Evolutionary conservation across 2,888 invertebrate genomes (phyloP).

Genomic region (Oligia latruncula): DNA sequence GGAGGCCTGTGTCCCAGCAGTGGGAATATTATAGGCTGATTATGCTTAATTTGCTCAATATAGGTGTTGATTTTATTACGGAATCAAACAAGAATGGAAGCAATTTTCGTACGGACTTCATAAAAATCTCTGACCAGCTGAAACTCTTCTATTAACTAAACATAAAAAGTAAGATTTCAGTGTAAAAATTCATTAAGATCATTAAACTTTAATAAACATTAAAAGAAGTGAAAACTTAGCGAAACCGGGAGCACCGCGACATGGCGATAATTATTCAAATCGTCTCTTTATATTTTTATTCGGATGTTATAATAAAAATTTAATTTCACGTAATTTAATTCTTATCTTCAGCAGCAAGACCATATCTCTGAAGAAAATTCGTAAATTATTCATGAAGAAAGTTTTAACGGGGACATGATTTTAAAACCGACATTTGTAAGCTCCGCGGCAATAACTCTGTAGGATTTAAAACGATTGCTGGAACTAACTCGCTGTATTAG

Average conservation of each 20-base stretch:
- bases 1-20: background rate
- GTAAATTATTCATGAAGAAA: slow-evolving; percentile 90
- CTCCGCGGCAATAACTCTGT: slow-evolving; percentile 79
- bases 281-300: slow-evolving; percentile 84
- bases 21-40: background rate
- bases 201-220: slow-evolving; percentile 61
- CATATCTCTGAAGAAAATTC: slow-evolving; percentile 88
- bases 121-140: background rate
- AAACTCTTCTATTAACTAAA: slow-evolving; percentile 1
- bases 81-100: background rate
- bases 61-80: background rate
- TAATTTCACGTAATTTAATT: slow-evolving; percentile 88
- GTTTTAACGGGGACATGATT: slow-evolving; percentile 89
- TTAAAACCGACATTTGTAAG: slow-evolving; percentile 89
- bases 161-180: slow-evolving; percentile 23
- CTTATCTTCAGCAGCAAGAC: slow-evolving; percentile 87
- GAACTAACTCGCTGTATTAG: slow-evolving; percentile 58
- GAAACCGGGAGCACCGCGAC: slow-evolving; percentile 65
- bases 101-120: background rate
- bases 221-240: slow-evolving; percentile 74
- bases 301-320: slow-evolving; percentile 85
- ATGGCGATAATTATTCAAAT: slow-evolving; percentile 86
- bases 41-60: background rate
- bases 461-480: slow-evolving; percentile 70
- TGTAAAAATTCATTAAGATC: slow-evolving; percentile 53